These are phyloP conservation scores for Pseudomyrmex sp. DNA, from an alignment of 1,140 invertebrate species.

Conservation along the genomic window DNA sequence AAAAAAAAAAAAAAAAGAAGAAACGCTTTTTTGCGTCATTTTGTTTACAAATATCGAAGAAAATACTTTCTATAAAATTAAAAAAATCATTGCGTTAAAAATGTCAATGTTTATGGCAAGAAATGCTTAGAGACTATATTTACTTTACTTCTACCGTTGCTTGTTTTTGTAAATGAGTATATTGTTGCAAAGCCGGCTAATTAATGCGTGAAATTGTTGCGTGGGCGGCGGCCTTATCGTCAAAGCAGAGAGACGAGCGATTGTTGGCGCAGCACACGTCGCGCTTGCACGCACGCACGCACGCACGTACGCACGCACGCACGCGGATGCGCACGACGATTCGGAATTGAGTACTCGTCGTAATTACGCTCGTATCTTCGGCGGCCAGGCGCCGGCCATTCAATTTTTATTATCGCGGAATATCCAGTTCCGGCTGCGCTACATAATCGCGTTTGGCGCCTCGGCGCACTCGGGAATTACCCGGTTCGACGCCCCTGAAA, in stretches of 20 bases:
- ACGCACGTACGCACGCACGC: not conserved
- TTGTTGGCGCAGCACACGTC: slow-evolving; percentile 6
- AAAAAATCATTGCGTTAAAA: too few relatives aligned
- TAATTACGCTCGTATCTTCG: slow-evolving; percentile 72
- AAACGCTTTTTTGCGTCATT: too few relatives aligned
- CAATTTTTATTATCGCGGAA: slow-evolving; percentile 71
- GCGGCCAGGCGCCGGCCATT: slow-evolving; percentile 63
- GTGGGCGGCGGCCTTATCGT: slow-evolving; percentile 57
- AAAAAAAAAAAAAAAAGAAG: too few relatives aligned
- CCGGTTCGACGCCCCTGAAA: slow-evolving; percentile 69
- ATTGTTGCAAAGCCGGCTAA: slow-evolving; percentile 28
- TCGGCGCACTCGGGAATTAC: slow-evolving; percentile 71
- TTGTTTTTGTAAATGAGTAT: slow-evolving; percentile 2
- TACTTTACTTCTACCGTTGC: too few relatives aligned
- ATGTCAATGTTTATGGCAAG: too few relatives aligned
- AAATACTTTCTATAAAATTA: too few relatives aligned
- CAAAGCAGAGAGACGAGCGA: slow-evolving; percentile 11
- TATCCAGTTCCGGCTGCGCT: slow-evolving; percentile 61
- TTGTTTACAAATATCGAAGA: too few relatives aligned
- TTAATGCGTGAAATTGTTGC: slow-evolving; percentile 61
- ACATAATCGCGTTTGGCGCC: slow-evolving; percentile 74
- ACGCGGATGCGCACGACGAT: slow-evolving; percentile 47
- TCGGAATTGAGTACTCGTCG: slow-evolving; percentile 68
- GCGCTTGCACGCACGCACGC: not conserved
- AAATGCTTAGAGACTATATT: too few relatives aligned